Evolutionary conservation across 2,888 invertebrate genomes (phyloP).

Genomic region (Heliconius ethilla): DNA sequence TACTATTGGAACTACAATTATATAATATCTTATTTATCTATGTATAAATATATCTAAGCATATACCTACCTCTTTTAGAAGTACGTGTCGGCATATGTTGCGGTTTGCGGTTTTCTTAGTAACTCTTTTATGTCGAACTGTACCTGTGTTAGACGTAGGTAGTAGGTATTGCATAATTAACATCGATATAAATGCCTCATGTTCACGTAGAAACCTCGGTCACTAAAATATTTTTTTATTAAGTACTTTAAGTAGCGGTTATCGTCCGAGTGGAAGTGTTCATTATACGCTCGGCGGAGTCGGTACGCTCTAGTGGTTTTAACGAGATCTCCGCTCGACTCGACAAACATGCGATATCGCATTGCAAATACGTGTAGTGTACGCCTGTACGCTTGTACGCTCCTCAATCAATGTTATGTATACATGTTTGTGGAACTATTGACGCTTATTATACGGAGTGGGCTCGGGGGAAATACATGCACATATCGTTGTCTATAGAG

Average conservation of each 20-base stretch:
- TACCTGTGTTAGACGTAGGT: conserved; percentile 23
- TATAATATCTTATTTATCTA: neutral
- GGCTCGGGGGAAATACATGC: conserved; percentile 1
- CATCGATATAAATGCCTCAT: conserved; percentile 60
- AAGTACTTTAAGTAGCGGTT: conserved; percentile 76
- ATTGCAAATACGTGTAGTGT: conserved; percentile 30
- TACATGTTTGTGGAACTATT: conserved; percentile 14
- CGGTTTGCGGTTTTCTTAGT: conserved; percentile 51
- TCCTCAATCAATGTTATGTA: conserved; percentile 13
- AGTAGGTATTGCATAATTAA: conserved; percentile 45
- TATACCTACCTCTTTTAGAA: conserved; percentile 5
- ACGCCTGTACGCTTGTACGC: conserved; percentile 4
- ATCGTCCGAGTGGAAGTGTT: conserved; percentile 77
- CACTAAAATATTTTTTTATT: conserved; percentile 65
- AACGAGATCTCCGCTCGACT: conserved; percentile 62
- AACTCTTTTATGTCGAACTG: conserved; percentile 39
- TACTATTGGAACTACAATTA: neutral
- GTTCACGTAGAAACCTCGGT: conserved; percentile 66
- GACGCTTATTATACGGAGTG: conserved; percentile 9
- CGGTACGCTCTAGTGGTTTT: conserved; percentile 69
- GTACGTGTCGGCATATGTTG: conserved; percentile 36
- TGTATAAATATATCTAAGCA: neutral
- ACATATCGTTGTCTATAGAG: neutral
- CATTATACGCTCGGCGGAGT: conserved; percentile 73
- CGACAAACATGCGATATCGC: conserved; percentile 40